Conservation (phyloP, 1,140 invertebrate genomes). For the Apis cerana region DNA sequence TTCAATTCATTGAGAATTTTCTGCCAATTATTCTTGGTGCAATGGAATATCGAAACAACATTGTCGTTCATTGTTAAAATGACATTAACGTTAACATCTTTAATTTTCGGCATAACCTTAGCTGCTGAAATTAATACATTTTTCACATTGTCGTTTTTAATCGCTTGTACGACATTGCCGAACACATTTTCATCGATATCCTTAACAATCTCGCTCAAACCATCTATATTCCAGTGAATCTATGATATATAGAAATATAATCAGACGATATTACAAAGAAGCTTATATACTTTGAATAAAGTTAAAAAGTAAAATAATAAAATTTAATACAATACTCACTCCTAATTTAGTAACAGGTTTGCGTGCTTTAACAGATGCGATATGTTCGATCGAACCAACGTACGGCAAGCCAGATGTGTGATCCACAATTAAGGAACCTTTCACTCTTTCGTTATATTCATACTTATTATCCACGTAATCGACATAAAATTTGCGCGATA, state of each 20-base stretch:
- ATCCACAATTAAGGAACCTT: conserved; percentile 48
- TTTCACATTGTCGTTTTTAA: conserved; percentile 54
- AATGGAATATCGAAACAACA: conserved; percentile 51
- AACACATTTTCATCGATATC: conserved; percentile 27
- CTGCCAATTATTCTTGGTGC: conserved; percentile 34
- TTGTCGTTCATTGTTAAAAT: conserved; percentile 58
- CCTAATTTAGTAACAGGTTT: conserved; percentile 45
- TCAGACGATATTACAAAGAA: neutral
- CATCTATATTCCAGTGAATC: conserved; percentile 62
- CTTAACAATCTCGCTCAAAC: conserved; percentile 40
- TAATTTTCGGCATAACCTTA: conserved; percentile 31
- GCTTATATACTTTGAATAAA: neutral
- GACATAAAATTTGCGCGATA: conserved; percentile 58
- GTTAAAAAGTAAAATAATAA: too few species aligned
- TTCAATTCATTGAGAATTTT: conserved; percentile 21
- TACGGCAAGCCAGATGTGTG: conserved; percentile 58
- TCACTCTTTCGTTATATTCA: conserved; percentile 62
- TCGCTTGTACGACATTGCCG: neutral
- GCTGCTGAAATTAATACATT: conserved; percentile 44
- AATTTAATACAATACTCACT: conserved; percentile 54
- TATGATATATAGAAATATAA: conserved; percentile 28
- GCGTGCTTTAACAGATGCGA: conserved; percentile 17
- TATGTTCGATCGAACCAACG: conserved; percentile 53
- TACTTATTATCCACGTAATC: conserved; percentile 70
- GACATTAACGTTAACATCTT: conserved; percentile 61